Evolutionary conservation across 2,113 vertebrate genomes (phyloP).

Genomic region (Lampris megalopsis): DNA sequence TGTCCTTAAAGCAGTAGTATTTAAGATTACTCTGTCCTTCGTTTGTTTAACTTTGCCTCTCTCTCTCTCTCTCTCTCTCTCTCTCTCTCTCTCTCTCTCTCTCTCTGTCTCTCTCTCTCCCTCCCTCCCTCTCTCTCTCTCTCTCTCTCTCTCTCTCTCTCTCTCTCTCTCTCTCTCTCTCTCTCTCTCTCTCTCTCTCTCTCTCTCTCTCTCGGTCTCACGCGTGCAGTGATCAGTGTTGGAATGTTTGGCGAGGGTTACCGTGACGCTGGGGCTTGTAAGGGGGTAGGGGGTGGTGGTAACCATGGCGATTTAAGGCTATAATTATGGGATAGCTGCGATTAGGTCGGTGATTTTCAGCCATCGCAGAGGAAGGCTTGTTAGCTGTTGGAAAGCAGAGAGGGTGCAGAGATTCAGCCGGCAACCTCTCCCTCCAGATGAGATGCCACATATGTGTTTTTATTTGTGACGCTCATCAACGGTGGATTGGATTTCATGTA

Average conservation of each 20-base stretch:
- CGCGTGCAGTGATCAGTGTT: not conserved
- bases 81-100: not conserved
- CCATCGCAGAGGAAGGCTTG: too few species aligned
- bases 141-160: not conserved
- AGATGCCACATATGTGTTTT: too few species aligned
- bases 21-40: too few species aligned
- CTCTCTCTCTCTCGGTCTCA: not conserved
- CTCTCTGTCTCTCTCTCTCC: not conserved
- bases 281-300: not conserved
- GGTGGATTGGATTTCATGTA: too few species aligned
- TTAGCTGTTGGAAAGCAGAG: too few species aligned
- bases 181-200: not conserved
- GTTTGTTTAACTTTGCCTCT: too few species aligned
- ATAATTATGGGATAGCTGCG: constrained; percentile 42
- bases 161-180: not conserved
- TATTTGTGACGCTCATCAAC: too few species aligned
- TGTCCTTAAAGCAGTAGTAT: too few species aligned
- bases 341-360: too few species aligned
- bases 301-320: constrained; percentile 16
- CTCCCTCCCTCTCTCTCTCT: not conserved
- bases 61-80: not conserved
- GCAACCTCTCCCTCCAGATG: too few species aligned
- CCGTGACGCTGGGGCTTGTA: not conserved
- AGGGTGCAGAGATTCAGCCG: too few species aligned
- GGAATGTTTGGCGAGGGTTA: constrained; percentile 33